Evolutionary conservation across 2,797 vertebrate genomes (phyloP).

Genomic region (Myotis daubentonii): DNA sequence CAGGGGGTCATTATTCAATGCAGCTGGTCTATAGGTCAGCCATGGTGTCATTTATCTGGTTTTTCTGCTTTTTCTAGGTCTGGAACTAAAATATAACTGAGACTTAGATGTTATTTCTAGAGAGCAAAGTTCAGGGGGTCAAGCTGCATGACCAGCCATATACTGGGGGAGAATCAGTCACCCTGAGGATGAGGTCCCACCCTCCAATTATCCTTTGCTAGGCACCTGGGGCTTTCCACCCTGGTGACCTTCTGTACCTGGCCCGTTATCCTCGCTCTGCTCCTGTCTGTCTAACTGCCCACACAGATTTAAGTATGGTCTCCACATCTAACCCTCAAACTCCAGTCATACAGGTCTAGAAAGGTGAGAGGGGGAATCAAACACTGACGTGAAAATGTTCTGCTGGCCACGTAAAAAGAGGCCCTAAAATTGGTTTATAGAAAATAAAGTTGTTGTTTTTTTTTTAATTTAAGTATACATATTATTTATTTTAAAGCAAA

Average conservation of each 20-base stretch:
- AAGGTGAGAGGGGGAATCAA: not conserved
- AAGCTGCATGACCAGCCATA: not conserved
- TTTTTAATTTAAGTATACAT: not conserved
- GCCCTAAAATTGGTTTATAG: not conserved
- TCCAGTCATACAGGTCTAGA: not conserved
- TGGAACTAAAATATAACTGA: not conserved
- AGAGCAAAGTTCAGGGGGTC: not conserved
- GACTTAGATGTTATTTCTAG: not conserved
- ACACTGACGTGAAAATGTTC: not conserved
- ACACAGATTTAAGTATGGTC: not conserved
- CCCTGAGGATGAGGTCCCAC: not conserved
- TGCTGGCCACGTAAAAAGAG: rapidly evolving
- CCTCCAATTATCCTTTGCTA: not conserved
- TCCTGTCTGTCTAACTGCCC: not conserved
- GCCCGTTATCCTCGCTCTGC: not conserved
- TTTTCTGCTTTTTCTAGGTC: not conserved
- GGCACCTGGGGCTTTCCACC: not conserved
- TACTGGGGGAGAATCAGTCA: not conserved
- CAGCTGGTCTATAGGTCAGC: not conserved
- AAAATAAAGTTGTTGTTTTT: not conserved
- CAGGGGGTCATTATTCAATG: not conserved
- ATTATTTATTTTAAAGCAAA: not conserved
- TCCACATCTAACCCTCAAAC: not conserved
- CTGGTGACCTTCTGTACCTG: not conserved
- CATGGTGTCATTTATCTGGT: not conserved